Conservation (phyloP, 2,888 invertebrate genomes). For the Andrena minutula region DNA sequence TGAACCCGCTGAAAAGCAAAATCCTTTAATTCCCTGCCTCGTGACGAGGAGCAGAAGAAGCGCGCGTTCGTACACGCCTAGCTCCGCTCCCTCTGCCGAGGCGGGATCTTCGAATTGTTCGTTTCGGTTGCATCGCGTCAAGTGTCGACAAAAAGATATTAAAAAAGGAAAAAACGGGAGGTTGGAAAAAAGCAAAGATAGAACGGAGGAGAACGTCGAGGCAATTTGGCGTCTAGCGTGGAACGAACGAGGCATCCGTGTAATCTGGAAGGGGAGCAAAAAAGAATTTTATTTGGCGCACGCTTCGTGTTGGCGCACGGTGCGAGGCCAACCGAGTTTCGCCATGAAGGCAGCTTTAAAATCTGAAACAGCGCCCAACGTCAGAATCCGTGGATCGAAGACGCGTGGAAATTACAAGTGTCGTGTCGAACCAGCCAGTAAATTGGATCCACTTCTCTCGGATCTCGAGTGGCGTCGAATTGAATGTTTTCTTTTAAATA, state of each 20-base stretch:
- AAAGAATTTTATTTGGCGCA: conserved; percentile 44
- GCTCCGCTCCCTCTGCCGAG: neutral
- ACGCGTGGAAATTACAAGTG: conserved; percentile 33
- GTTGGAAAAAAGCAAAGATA: neutral
- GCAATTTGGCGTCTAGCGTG: conserved; percentile 46
- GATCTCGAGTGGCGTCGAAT: neutral
- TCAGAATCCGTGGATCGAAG: conserved; percentile 8
- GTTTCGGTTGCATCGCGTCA: conserved; percentile 11
- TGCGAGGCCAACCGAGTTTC: conserved; percentile 5
- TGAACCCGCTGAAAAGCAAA: no score
- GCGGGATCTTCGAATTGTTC: neutral
- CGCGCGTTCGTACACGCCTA: no score
- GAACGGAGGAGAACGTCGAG: conserved; percentile 15
- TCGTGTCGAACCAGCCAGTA: conserved; percentile 18
- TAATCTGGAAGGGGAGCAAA: conserved; percentile 39
- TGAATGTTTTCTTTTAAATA: conserved; percentile 20
- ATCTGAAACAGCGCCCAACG: conserved; percentile 16
- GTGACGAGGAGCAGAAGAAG: no score
- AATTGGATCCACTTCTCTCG: conserved; percentile 16
- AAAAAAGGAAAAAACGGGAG: neutral
- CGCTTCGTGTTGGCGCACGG: conserved; percentile 37
- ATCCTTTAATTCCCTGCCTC: no score
- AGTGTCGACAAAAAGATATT: conserved; percentile 16
- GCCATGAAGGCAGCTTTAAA: conserved; percentile 23
- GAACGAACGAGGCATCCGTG: conserved; percentile 35